Evolutionary conservation across 1,140 invertebrate species (phyloP), one percentile per base, ranked within the genome.

Genomic region (Pygmarrhopalites habei): DNA sequence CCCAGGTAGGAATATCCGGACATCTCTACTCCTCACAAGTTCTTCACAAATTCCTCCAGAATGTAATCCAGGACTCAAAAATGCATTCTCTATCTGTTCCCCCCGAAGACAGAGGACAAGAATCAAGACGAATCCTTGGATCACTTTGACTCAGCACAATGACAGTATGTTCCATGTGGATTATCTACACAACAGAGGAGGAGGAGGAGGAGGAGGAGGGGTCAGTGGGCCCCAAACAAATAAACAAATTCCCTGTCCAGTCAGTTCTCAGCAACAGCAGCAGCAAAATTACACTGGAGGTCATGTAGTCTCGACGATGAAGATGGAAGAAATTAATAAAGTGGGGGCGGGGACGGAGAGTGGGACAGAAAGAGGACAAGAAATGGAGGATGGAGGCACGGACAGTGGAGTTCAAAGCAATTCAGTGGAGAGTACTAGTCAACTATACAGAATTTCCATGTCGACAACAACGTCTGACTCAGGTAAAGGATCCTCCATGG

Each of bases 41-140:
- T 35, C 32, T 7, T 7, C 5, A 7, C 58, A 43, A 60, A 46
- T 64, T 47, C 41, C 25, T 49, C 47, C 7, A 49, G 35, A 30
- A 58, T 60, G 30, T 23, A n/a, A n/a, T 21, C 28, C 17, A 19
- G 53, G 29, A 23, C 44, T 57, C 26, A 59, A 63, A 56, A 53
- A 64, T 59, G 52, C 59, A 12, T 66, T 60, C 26, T 68, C 67
- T 3, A 25, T 68, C 26, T 68, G 58, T 41, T 68, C 67, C 15
- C 67, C 67, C 1, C 21, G 67, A 49, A 28, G 60, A 60, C 58
- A 65, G 56, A n/a, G 67, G 26, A 68, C 67, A 19, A 25, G 63
- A 26, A 68, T 68, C 39, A 68, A 68, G 41, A 68, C 67, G 2
- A 68, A 68, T 46, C 67, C 67, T 2, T 68, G 67, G 67, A 65